Base-by-base conservation (phyloP, 2,797 vertebrate species). In the Paguma larvata region DNA sequence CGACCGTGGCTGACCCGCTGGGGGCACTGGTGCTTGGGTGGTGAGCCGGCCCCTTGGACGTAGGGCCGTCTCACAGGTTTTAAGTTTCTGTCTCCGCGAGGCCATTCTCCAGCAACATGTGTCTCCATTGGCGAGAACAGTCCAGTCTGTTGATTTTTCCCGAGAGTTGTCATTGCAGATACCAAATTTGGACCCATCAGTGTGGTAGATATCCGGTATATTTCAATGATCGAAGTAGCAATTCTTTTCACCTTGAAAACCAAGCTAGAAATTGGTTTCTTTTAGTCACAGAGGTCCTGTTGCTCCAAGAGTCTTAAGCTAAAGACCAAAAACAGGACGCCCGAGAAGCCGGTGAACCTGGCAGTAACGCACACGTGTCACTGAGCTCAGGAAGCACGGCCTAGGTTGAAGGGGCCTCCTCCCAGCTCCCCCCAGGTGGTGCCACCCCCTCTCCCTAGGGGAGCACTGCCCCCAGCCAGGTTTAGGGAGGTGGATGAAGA, bases 61-160 rank as follows among this genome's bases (percentile, higher is more conserved):
- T 1, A 32, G 5, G 30, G 23, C 15, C 18, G 63, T 1, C 10
- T 34, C 32, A 15, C 41, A 0, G 63, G 2, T 44, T 41, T 4
- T 1, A 13, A 4, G 15, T 38, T 41, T 13, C 10, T 1, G 1
- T 0, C 6, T 70, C 27, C 21, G 3, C 27, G 6, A 89, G 75
- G 46, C 27, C 34, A 75, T 32, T 63, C 78, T 59, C 14, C 19
- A 34, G n/a, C 41, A 48, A 34, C 9, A 1, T 32, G 21, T 15
- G 63, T 48, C 56, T 63, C 73, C 53, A 25, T 73, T 5, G 46
- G 2, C 38, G 46, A 80, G 90, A n/a, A 27, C 2, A 25, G n/a
- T 75, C 53, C n/a, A 8, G 4, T 70, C 23, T 63, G 83, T 56
- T 70, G 23, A 38, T 16, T 25, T 41, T 73, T 12, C 27, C 15